A percentile compares a stretch with the other conserved stretches of the same genome.
Conservation (phyloP, 2,113 vertebrate genomes). For the Tetrao urogallus region DNA sequence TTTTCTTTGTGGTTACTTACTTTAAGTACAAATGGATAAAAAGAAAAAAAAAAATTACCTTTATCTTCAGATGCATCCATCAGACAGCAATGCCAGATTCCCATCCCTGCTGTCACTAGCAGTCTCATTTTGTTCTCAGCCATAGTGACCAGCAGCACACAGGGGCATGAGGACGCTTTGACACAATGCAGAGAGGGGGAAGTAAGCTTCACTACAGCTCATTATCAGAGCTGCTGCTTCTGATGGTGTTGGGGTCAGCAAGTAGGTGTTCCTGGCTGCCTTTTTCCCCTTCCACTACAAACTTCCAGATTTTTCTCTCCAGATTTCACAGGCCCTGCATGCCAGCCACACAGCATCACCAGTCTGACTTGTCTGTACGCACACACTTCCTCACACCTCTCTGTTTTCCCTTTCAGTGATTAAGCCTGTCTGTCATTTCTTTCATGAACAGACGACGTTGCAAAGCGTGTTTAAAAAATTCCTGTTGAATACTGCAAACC, state of each 20-base stretch:
- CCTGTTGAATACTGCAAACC: neutral
- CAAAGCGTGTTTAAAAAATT: neutral
- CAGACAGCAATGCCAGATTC: neutral
- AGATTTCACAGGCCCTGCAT: accelerated
- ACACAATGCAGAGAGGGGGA: accelerated
- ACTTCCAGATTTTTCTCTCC: neutral
- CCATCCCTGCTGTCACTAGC: neutral
- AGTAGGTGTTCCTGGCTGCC: neutral
- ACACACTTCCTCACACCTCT: neutral
- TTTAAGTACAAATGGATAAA: neutral
- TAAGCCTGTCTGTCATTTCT: neutral
- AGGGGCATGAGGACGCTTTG: neutral
- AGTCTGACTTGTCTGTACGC: neutral
- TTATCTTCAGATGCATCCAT: neutral
- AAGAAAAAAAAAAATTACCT: neutral
- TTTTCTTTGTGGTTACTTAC: neutral
- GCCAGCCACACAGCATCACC: neutral
- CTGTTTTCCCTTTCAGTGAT: neutral
- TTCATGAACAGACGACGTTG: neutral
- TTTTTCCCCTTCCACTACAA: neutral
- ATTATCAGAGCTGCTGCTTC: neutral
- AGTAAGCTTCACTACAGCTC: neutral
- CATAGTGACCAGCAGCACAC: neutral
- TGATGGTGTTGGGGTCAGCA: neutral
- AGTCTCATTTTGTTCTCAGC: neutral